Conservation (phyloP, 2,113 vertebrate species). For the Nycticryphes semicollaris region DNA sequence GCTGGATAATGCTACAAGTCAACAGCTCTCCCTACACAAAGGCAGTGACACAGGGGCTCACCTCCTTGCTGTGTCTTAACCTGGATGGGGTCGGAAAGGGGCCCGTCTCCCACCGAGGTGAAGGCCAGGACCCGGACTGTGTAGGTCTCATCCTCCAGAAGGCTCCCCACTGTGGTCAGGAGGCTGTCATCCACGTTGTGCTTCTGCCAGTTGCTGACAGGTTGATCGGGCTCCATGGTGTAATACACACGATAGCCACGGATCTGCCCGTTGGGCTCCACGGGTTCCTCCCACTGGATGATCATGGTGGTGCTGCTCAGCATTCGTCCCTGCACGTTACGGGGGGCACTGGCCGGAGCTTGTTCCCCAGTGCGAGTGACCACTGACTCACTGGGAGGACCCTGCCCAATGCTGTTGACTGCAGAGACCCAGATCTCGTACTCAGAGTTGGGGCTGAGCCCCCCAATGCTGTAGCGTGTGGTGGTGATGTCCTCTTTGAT, state of each 20-base stretch:
- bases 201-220: conserved; percentile 93
- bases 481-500: conserved; percentile 96
- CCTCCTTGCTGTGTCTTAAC: conserved; percentile 97
- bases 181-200: conserved; percentile 96
- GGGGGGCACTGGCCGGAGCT: conserved; percentile 91
- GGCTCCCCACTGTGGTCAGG: conserved; percentile 92
- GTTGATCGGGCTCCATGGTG: conserved; percentile 91
- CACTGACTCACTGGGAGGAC: conserved; percentile 92
- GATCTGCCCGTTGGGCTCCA: conserved; percentile 97
- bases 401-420: conserved; percentile 95
- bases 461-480: conserved; percentile 97
- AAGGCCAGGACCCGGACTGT: conserved; percentile 94
- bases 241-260: conserved; percentile 95
- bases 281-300: conserved; percentile 96
- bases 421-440: conserved; percentile 97
- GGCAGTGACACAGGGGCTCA: conserved; percentile 37
- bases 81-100: conserved; percentile 94
- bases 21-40: neutral
- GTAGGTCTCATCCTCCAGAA: conserved; percentile 91
- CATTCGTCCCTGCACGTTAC: conserved; percentile 93
- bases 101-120: conserved; percentile 95
- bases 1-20: neutral
- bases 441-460: conserved; percentile 96
- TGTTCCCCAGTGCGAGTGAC: conserved; percentile 95
- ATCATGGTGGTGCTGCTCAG: conserved; percentile 95